Base-by-base conservation (phyloP, 2,888 invertebrate genomes). In the Spialia ferax region DNA sequence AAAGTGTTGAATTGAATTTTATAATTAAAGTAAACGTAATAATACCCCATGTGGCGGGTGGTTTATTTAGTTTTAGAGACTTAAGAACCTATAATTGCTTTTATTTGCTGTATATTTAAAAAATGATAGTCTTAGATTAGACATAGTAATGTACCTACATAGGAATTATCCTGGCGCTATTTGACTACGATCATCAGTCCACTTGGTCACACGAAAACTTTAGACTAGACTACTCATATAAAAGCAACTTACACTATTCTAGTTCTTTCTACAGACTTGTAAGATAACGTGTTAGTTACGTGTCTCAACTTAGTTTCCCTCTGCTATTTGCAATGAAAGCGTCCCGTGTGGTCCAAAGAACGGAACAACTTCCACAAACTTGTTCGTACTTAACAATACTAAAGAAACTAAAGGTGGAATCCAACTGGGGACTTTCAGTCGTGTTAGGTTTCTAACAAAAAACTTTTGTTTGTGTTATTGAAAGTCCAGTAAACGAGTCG, bases 311-410 rank as follows among this genome's bases (percentile, higher is more conserved):
- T 38, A 64, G 48, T 48, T 59, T 59, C 26, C 20, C 18, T 63
- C 50, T 63, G 81, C 82, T 86, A 85, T 88, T 89, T 85, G 85
- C 85, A 88, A 85, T 89, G 88, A 90, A 89, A 86, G 86, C 84
- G 82, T 82, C 84, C 83, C 84, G 78, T 80, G 84, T 78, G 83
- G 82, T 79, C 78, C 79, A 77, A 81, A 77, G 77, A 80, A 77
- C 72, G 72, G 83, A 82, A 81, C 82, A 83, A 88, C 80, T 88
- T 85, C 79, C 79, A 75, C 79, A 71, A 82, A 84, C 83, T 87
- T 85, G 84, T 88, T 87, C 85, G 82, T 86, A 82, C 86, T 85
- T 79, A 78, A 59, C 65, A 35, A 26, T 35, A 48, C 35, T 59
- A n/a, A n/a, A n/a, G 38, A 60, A 65, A 63, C 62, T 63, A 26